Evolutionary conservation across 2,888 invertebrate genomes (phyloP).

Genomic region (Volucella inflata): DNA sequence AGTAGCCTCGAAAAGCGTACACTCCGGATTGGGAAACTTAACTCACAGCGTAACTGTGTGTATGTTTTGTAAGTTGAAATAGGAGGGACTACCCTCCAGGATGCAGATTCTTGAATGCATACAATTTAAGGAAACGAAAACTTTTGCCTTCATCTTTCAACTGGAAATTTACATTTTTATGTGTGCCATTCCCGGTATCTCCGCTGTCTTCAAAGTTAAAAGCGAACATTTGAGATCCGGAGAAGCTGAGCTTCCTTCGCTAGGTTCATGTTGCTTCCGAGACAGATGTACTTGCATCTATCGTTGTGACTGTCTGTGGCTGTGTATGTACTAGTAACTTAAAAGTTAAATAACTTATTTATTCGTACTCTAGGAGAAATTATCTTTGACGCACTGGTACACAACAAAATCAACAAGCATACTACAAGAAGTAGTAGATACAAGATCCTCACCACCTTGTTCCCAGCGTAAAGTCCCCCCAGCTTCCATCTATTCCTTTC

Average conservation of each 20-base stretch:
- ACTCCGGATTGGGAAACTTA: neutral
- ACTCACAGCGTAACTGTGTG: neutral
- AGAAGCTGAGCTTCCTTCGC: constrained; percentile 12
- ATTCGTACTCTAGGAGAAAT: constrained; percentile 51
- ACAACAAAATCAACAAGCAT: constrained; percentile 43
- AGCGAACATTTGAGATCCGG: too few species aligned
- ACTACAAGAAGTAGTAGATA: neutral
- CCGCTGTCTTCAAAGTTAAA: constrained; percentile 8
- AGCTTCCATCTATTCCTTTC: too few species aligned
- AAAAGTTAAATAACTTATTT: constrained; percentile 71
- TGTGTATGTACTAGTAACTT: constrained; percentile 11
- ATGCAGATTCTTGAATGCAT: constrained; percentile 67
- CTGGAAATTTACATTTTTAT: constrained; percentile 50
- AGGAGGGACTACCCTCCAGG: constrained; percentile 49
- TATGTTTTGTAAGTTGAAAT: constrained; percentile 29
- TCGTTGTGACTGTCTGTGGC: neutral
- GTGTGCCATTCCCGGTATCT: neutral
- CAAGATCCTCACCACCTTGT: neutral
- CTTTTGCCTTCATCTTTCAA: constrained; percentile 50
- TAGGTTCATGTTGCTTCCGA: constrained; percentile 48
- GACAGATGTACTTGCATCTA: constrained; percentile 22
- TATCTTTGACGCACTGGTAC: constrained; percentile 54
- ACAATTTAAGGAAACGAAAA: constrained; percentile 61
- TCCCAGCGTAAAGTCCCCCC: too few species aligned
- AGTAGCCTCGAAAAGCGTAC: constrained; percentile 10